Conservation (phyloP, 1,140 invertebrate species). For the Physella acuta region DNA sequence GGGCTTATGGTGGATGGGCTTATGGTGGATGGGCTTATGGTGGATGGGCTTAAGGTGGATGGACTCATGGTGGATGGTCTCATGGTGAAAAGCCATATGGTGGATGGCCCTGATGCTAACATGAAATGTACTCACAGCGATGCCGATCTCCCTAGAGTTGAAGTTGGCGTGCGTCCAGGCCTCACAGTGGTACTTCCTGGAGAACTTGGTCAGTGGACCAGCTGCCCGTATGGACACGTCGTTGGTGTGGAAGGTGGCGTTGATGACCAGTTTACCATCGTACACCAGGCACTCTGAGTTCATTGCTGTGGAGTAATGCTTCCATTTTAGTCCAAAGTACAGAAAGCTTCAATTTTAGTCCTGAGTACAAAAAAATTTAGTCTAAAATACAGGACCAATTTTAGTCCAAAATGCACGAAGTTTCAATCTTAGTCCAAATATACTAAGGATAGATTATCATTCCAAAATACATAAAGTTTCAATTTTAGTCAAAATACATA, state of each 20-base stretch:
- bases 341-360: not conserved
- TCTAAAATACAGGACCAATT: no score
- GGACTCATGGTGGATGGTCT: not conserved
- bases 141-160: slow-evolving; percentile 60
- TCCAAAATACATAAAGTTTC: no score
- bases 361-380: not conserved
- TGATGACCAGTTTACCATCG: slow-evolving; percentile 72
- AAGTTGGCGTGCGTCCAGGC: slow-evolving; percentile 60
- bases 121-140: slow-evolving; percentile 43
- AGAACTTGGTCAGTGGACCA: slow-evolving; percentile 67
- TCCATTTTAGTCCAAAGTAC: not conserved
- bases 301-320: slow-evolving; percentile 69
- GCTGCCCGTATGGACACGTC: slow-evolving; percentile 71
- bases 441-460: no score
- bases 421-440: no score
- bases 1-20: no score
- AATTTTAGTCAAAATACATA: no score
- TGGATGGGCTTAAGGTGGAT: no score
- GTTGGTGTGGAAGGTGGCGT: slow-evolving; percentile 70
- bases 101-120: not conserved
- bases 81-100: not conserved
- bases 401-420: no score
- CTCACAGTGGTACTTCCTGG: slow-evolving; percentile 58
- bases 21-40: no score
- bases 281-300: slow-evolving; percentile 71